These are phyloP conservation scores for Falco naumanni DNA, from an alignment of 2,797 vertebrate genomes.

Conservation along the genomic window DNA sequence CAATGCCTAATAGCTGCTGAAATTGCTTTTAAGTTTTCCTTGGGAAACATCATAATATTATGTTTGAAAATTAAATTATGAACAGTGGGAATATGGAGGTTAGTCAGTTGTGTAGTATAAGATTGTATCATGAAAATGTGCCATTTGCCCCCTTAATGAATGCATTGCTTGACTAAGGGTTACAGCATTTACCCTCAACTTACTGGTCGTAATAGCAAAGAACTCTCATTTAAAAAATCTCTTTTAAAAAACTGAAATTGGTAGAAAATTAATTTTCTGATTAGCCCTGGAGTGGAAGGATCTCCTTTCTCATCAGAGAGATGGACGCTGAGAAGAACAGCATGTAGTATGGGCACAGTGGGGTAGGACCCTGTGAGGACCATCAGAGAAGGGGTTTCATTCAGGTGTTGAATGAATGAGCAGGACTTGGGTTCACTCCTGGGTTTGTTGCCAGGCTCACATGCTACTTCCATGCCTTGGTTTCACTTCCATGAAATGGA, in stretches of 20 bases:
- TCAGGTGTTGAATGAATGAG: not conserved
- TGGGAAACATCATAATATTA: not conserved
- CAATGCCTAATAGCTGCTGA: constrained; percentile 39
- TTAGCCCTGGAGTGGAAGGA: not conserved
- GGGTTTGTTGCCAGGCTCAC: not conserved
- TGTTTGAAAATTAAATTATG: not conserved
- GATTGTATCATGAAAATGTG: not conserved
- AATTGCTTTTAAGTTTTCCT: constrained; percentile 4
- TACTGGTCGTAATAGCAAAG: not conserved
- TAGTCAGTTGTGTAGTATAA: not conserved
- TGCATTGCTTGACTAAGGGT: not conserved
- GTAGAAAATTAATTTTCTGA: not conserved
- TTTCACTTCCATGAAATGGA: not conserved
- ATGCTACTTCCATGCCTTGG: not conserved
- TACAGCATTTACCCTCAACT: not conserved
- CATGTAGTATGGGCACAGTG: not conserved
- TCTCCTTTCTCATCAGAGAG: not conserved
- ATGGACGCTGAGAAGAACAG: not conserved
- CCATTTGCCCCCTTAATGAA: not conserved
- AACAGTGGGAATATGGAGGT: not conserved
- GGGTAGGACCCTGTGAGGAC: not conserved
- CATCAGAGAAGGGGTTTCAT: not conserved
- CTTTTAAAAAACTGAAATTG: not conserved
- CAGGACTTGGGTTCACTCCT: not conserved
- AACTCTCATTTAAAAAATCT: not conserved